Evolutionary conservation across 2,888 invertebrate species (phyloP).

Genomic region (Oconnorella tubifera): DNA sequence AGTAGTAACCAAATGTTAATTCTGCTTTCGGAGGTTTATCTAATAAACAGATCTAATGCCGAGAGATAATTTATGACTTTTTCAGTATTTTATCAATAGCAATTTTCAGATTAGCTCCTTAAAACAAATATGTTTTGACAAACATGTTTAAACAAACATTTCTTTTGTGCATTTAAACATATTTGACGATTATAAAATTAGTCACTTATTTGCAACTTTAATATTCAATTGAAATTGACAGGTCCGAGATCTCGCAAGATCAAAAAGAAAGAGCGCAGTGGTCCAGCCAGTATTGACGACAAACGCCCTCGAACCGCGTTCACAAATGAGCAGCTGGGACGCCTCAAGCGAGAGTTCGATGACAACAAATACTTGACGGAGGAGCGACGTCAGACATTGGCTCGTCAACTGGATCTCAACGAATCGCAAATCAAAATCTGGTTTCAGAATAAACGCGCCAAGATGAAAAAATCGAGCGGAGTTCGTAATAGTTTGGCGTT

Average conservation of each 20-base stretch:
- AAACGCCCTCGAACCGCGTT: constrained; percentile 94
- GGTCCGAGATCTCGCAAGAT: constrained; percentile 46
- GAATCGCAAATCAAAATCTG: constrained; percentile 96
- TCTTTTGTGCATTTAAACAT: too few relatives aligned
- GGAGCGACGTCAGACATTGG: constrained; percentile 79
- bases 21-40: too few relatives aligned
- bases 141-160: too few relatives aligned
- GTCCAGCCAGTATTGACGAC: constrained; percentile 32
- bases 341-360: constrained; percentile 83
- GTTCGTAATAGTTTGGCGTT: constrained; percentile 76
- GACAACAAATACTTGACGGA: constrained; percentile 76
- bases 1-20: too few relatives aligned
- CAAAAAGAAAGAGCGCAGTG: constrained; percentile 31
- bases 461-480: constrained; percentile 85
- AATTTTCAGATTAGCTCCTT: too few relatives aligned
- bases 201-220: too few relatives aligned
- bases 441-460: constrained; percentile 95
- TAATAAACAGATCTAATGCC: too few relatives aligned
- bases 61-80: too few relatives aligned
- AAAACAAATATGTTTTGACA: too few relatives aligned
- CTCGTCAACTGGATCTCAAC: constrained; percentile 67
- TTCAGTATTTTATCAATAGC: too few relatives aligned
- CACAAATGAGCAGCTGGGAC: constrained; percentile 76
- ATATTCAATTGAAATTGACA: constrained; percentile 25
- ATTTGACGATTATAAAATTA: too few relatives aligned